Percentiles rank a stretch among this genome's conserved stretches.
phyloP scores from a whole-genome alignment of 2,888 invertebrate species.

The Lasioglossum leucozonium region DNA sequence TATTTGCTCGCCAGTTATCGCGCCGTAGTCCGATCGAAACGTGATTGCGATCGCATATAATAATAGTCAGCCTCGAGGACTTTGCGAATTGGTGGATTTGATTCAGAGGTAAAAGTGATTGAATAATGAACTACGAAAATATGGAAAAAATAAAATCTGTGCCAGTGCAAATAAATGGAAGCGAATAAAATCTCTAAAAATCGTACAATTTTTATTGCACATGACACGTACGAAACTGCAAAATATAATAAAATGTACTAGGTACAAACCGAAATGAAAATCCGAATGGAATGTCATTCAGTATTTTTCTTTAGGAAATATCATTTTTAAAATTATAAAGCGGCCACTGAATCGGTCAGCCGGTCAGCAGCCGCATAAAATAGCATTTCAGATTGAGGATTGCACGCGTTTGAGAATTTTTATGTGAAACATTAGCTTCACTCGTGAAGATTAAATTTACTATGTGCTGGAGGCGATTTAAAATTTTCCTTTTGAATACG shows the following conservation, averaged over 20 bases:
- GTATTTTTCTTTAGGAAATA: background rate
- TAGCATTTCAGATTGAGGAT: background rate
- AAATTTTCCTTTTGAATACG: background rate
- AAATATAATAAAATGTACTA: background rate
- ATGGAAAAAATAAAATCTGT: background rate
- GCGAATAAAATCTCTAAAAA: background rate
- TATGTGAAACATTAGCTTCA: background rate
- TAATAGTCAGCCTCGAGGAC: too few species aligned
- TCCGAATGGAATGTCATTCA: background rate
- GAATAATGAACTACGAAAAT: background rate
- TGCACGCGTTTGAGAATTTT: background rate
- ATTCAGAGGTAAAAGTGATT: too few species aligned
- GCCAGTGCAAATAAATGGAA: background rate
- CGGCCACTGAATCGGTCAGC: background rate
- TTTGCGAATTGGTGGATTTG: too few species aligned
- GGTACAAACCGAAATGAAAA: background rate
- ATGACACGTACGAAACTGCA: background rate
- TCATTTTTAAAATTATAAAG: background rate
- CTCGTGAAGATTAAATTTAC: background rate
- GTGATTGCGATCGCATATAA: background rate
- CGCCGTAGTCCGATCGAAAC: background rate
- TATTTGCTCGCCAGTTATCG: background rate
- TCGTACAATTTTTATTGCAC: background rate
- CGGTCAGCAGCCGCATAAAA: background rate
- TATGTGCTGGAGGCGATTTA: background rate